phyloP scores from a whole-genome alignment of 2,797 vertebrate species.

The Poliocrania exsul region DNA sequence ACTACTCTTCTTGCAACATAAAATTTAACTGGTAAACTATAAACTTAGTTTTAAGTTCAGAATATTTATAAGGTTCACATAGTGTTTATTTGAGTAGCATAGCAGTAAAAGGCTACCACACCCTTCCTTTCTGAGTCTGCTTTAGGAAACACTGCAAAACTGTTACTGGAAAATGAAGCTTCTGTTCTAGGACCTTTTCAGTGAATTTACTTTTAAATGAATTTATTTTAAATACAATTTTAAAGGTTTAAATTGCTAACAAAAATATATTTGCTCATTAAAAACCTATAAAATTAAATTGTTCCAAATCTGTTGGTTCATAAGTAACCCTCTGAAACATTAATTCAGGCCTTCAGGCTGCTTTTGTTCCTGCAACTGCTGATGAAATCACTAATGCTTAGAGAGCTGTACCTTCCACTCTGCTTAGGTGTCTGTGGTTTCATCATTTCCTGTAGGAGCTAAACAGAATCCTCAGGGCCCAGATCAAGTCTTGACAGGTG shows the following conservation, averaged over 20 bases:
- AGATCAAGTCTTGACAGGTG: slow-evolving; percentile 55
- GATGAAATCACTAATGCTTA: slow-evolving; percentile 25
- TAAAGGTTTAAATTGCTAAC: background rate
- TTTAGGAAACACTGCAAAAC: slow-evolving; percentile 41
- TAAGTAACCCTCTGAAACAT: background rate
- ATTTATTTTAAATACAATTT: background rate
- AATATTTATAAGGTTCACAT: slow-evolving; percentile 33
- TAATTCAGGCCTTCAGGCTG: background rate
- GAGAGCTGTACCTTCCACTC: background rate
- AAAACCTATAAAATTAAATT: background rate
- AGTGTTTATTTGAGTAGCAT: slow-evolving; percentile 29
- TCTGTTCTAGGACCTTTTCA: background rate
- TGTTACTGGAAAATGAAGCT: slow-evolving; percentile 53
- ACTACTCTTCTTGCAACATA: slow-evolving; percentile 7
- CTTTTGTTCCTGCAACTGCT: background rate
- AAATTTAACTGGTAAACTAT: slow-evolving; percentile 31
- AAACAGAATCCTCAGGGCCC: slow-evolving; percentile 11
- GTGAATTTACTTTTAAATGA: background rate
- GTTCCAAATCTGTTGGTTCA: background rate
- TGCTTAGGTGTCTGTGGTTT: background rate
- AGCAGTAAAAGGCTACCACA: slow-evolving; percentile 55
- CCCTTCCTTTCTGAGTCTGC: slow-evolving; percentile 70
- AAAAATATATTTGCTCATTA: background rate
- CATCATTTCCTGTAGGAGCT: background rate
- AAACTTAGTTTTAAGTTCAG: slow-evolving; percentile 31